Conservation (phyloP, 2,113 vertebrate species). For the Salvelinus namaycush region DNA sequence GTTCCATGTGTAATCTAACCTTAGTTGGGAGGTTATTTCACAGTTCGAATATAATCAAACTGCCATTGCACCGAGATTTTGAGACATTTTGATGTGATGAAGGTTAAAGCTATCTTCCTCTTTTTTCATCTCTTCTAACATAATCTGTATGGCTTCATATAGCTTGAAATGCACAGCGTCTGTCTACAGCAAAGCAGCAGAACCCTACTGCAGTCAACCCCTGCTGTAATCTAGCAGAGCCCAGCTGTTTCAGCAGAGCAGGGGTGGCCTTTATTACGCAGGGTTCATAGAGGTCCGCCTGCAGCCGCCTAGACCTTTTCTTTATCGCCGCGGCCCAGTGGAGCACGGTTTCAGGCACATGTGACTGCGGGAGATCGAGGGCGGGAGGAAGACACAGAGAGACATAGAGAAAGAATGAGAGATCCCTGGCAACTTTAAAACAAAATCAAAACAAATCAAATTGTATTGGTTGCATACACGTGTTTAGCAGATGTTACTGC, state of each 20-base stretch:
- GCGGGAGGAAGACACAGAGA: neutral
- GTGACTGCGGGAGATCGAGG: neutral
- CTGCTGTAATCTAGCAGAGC: conserved; percentile 14
- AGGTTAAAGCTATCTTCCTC: neutral
- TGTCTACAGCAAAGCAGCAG: neutral
- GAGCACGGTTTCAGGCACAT: conserved; percentile 2
- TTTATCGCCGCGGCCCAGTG: conserved; percentile 18
- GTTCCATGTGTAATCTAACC: neutral
- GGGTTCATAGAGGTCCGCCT: conserved; percentile 26
- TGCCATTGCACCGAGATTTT: neutral
- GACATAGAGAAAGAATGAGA: neutral
- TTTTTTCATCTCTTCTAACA: too few relatives aligned
- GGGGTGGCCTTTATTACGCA: conserved; percentile 4
- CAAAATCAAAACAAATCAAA: neutral
- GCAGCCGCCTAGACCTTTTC: conserved; percentile 10
- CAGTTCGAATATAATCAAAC: neutral
- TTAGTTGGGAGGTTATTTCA: neutral
- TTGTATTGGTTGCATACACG: too few relatives aligned
- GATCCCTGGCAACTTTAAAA: neutral
- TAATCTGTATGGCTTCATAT: neutral
- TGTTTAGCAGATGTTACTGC: too few relatives aligned
- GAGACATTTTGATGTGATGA: neutral
- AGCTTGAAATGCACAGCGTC: neutral
- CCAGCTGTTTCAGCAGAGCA: conserved; percentile 16
- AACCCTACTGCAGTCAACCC: neutral